Conservation (phyloP, 2,113 vertebrate species). For the Corythaixoides concolor region DNA sequence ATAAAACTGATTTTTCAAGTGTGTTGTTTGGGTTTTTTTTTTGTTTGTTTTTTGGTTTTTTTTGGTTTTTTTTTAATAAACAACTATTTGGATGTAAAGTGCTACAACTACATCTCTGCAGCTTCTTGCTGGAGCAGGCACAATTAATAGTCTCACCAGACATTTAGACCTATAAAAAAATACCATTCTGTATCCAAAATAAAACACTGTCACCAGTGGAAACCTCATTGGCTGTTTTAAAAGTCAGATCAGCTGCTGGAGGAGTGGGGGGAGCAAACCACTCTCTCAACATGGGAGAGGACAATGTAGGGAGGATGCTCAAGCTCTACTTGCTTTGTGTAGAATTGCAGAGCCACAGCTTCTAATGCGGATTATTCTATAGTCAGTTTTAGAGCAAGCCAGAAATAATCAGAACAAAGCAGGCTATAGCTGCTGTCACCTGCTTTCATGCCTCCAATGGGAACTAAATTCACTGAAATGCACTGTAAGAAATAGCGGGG, state of each 20-base stretch:
- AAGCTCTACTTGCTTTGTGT: background rate
- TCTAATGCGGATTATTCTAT: background rate
- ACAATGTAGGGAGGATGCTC: background rate
- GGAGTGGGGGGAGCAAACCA: background rate
- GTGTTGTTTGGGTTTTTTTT: background rate
- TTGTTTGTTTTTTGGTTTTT: background rate
- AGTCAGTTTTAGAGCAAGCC: background rate
- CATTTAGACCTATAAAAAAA: background rate
- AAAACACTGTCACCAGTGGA: background rate
- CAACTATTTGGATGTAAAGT: background rate
- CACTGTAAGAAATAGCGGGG: background rate
- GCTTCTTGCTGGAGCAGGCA: background rate
- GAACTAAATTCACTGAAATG: constrained; percentile 9
- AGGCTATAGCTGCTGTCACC: background rate
- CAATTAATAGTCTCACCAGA: background rate
- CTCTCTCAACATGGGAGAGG: background rate
- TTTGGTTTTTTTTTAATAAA: background rate
- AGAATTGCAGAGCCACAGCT: background rate
- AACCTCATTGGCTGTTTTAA: background rate
- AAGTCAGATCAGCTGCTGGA: background rate
- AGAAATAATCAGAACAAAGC: constrained; percentile 27
- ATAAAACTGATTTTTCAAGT: background rate
- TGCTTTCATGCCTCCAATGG: background rate
- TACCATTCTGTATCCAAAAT: background rate
- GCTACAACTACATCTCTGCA: background rate